Base-by-base conservation (phyloP, 2,888 invertebrate species). In the Hypomecis atomaria region DNA sequence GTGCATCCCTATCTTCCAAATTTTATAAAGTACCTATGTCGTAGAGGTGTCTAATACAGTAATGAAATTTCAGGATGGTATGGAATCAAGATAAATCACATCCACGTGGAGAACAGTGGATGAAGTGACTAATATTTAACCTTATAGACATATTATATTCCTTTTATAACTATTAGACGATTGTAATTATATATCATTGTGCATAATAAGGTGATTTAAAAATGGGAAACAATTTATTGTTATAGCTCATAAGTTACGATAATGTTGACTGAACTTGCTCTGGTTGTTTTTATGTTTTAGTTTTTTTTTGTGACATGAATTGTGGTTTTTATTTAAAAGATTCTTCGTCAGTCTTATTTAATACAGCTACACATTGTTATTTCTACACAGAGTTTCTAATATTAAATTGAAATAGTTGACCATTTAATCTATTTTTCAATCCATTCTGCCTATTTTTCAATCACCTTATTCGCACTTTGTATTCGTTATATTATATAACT, bases 21-120 rank as follows among this genome's bases (percentile, higher is more conserved):
- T 40, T 23, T 33, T 6, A 11, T 23, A 4, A 6, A n/a, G 1
- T 5, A n/a, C n/a, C n/a, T n/a, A 6, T 33, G 0, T 40, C 23
- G 4, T 38, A 54, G 48, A n/a, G 36, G 59, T 66, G 59, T 43
- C 44, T 62, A 61, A 67, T 65, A 23, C 6, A 50, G 43, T 60
- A 62, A 67, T 67, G 72, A 74, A 67, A 78, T 91, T 91, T 84
- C 91, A 91, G 91, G 91, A 90, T 56, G 91, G 91, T 78, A 85
- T 91, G 89, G 89, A 90, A 65, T 78, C 82, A 68, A 81, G 82
- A 75, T 91, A 88, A 80, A 81, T 65, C 13, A 54, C 82, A 70
- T 82, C 78, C 80, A 79, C 81, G 67, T 37, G 71, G 67, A 62
- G 72, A 80, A 71, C 79, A 65, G 76, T 82, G 84, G 82, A 77